A percentile compares a stretch with the other conserved stretches of the same genome.
Evolutionary conservation across 2,797 vertebrate species (phyloP).

Genomic region (Lerista edwardsae): DNA sequence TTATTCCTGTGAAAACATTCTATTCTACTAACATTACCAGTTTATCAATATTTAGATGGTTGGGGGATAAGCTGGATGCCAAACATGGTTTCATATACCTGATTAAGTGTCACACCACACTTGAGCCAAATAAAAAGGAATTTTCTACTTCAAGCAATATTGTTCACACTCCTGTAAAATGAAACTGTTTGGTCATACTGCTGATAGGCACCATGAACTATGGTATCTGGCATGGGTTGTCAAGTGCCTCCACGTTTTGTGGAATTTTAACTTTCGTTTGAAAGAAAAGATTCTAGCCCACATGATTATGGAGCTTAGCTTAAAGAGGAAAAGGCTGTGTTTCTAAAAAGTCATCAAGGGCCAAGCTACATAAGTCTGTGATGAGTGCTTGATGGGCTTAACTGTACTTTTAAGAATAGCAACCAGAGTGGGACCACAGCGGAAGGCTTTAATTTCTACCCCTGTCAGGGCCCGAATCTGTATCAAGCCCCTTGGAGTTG

Average conservation of each 20-base stretch:
- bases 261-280: background rate
- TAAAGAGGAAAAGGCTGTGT: background rate
- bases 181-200: constrained; percentile 18
- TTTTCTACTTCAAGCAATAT: constrained; percentile 60
- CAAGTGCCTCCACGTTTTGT: background rate
- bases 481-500: no score
- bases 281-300: background rate
- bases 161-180: constrained; percentile 15
- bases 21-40: constrained; percentile 39
- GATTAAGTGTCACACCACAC: constrained; percentile 6
- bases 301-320: background rate
- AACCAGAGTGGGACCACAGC: background rate
- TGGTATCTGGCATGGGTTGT: background rate
- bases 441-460: no score
- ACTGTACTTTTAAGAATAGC: background rate
- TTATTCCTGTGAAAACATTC: constrained; percentile 51
- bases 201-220: background rate
- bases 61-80: constrained; percentile 22
- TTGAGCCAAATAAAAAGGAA: constrained; percentile 52
- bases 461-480: no score
- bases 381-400: no score
- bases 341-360: background rate
- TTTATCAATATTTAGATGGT: constrained; percentile 51
- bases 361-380: background rate
- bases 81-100: constrained; percentile 39